Evolutionary conservation across 2,113 vertebrate genomes (phyloP), one percentile per base, ranked within the genome.

Genomic region (Syrrhaptes paradoxus): DNA sequence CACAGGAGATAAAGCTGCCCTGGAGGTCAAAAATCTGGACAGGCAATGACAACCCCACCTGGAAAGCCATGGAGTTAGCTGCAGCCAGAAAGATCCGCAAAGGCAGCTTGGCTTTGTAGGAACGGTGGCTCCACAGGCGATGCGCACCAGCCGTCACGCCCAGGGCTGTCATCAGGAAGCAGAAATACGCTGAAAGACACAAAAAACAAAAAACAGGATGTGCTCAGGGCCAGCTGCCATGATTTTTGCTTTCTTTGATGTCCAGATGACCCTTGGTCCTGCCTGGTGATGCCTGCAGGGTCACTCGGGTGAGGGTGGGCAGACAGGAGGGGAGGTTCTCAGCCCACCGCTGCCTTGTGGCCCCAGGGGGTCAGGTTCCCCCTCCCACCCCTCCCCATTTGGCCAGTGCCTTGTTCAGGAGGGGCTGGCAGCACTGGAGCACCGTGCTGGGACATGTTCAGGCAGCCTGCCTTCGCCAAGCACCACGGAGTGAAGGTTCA

Each of bases 1-100:
- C n/a, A 51, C 43, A 57, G 58, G 54, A 84, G 18, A 75, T 26
- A 52, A 62, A 87, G 51, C 36, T 82, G 49, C 66, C 34, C 34
- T 36, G 43, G 46, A 93, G 49, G 51, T 41, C 38, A 72, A 62
- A 34, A 76, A 71, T 31, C 11, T 11, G 29, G 21, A 71, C 1
- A 5, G 52, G 26, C 45, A 77, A 66, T 14, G 22, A 61, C 34
- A 34, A 85, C 13, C 96, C 80, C 68, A 98, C 98, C 98, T 98
- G 98, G 95, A 98, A 99, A 95, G 98, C 98, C 98, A 98, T 98
- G 93, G 98, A 99, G 95, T 99, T 98, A 90, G 97, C 98, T 13
- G 76, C 96, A 48, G 98, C 98, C 93, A 99, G 97, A 11, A 98
- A 98, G 93, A 98, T 98, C 86, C 98, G 95, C 93, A 98, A 90